Evolutionary conservation across 2,113 vertebrate genomes (phyloP).

Genomic region (Pelvicachromis taeniatus): DNA sequence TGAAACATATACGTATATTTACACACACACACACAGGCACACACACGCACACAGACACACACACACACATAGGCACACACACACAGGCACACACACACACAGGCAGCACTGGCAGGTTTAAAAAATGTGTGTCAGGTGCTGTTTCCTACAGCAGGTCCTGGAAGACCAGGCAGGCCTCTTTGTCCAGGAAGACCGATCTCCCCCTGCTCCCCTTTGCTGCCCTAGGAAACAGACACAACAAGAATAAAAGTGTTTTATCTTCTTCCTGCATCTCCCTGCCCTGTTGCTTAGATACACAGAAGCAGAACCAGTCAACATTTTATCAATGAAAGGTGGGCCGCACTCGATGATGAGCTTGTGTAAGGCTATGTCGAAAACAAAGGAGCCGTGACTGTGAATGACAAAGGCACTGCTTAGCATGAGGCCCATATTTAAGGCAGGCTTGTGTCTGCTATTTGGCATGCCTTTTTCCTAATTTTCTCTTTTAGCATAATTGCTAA

Average conservation of each 20-base stretch:
- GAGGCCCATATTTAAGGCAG: neutral
- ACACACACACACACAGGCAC: neutral
- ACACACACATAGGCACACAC: neutral
- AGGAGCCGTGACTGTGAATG: neutral
- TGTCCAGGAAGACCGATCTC: constrained; percentile 78
- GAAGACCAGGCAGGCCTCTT: constrained; percentile 72
- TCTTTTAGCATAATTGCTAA: neutral
- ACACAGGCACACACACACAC: neutral
- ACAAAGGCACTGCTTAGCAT: neutral
- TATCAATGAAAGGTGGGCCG: constrained; percentile 42
- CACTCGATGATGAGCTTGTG: neutral
- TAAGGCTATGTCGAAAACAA: neutral
- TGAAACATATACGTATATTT: neutral
- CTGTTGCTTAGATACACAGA: constrained; percentile 62
- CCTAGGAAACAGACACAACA: constrained; percentile 67
- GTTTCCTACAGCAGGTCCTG: constrained; percentile 67
- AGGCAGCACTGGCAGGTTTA: neutral
- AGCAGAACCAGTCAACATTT: constrained; percentile 28
- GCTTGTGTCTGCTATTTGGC: neutral
- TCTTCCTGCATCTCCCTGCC: constrained; percentile 18
- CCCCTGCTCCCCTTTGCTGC: constrained; percentile 77
- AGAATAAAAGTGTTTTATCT: constrained; percentile 46
- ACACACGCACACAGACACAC: neutral
- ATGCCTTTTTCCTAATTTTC: neutral
- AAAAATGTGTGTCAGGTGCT: neutral